Evolutionary conservation across 2,888 invertebrate genomes (phyloP), one percentile per base, ranked within the genome.

Genomic region (Ichneumoninae sp.): DNA sequence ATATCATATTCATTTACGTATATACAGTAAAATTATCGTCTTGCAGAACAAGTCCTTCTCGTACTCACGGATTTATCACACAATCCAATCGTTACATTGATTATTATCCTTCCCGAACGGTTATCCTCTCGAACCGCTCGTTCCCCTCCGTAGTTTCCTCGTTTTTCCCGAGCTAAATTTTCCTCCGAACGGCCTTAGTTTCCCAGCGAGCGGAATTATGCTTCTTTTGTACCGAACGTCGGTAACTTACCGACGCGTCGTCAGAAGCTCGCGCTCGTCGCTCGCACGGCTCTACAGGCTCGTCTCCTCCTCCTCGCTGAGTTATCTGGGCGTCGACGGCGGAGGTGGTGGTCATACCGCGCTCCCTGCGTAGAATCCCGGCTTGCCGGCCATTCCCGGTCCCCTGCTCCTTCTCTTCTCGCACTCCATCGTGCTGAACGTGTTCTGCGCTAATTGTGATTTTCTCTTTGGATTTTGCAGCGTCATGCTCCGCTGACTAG

Each of bases 281-380:
- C 36, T 19, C 19, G 5, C 19, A 7, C 26, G 6, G 26, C 26
- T 54, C 86, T 90, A 92, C 33, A 93, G 89, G 65, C 90, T 90
- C 82, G 92, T 92, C 85, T 93, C 93, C 79, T 93, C 91, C 88
- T 92, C 91, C 81, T 89, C 83, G 60, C 73, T 73, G 57, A 93
- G 92, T 93, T 93, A 93, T 91, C 92, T 93, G 0, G 92, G 91
- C 22, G 91, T 89, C 79, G 92, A 91, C 83, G 92, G 91, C 63
- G 92, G 92, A n/a, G 92, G 91, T 91, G 93, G 93, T 88, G 93
- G 93, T 93, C 93, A 93, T 93, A 93, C 93, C 13, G 93, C 93
- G 81, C 93, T 93, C 16, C 93, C 93, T 0, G 92, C 89, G 47
- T 93, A 93, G 71, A 93, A 93, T 60, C 91, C 90, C 52, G 89